phyloP scores from a whole-genome alignment of 2,888 invertebrate genomes.

The Incurvaria masculella region DNA sequence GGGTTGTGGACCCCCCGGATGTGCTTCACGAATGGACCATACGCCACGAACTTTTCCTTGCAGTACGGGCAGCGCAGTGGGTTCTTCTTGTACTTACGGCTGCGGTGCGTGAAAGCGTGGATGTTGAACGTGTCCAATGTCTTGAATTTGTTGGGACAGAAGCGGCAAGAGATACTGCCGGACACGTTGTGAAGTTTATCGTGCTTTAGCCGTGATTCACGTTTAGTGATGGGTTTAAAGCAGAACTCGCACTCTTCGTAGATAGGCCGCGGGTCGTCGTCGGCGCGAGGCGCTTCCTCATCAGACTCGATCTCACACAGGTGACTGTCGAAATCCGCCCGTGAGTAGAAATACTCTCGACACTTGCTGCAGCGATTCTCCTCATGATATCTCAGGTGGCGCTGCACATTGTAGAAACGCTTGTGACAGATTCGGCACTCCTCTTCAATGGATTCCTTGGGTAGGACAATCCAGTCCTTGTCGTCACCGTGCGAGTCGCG shows the following conservation, averaged over 20 bases:
- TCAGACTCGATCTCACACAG: constrained; percentile 47
- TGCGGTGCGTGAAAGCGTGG: constrained; percentile 47
- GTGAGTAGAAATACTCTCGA: constrained; percentile 44
- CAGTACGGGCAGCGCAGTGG: constrained; percentile 46
- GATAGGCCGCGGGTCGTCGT: constrained; percentile 21
- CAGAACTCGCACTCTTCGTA: constrained; percentile 49
- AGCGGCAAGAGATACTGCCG: constrained; percentile 47
- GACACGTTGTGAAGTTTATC: constrained; percentile 38
- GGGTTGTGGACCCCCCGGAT: constrained; percentile 39
- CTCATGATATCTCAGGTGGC: constrained; percentile 44
- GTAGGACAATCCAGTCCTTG: constrained; percentile 45
- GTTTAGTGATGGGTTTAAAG: constrained; percentile 43
- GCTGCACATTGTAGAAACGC: constrained; percentile 40
- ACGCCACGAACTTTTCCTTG: constrained; percentile 41
- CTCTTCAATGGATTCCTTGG: constrained; percentile 42
- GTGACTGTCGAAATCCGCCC: constrained; percentile 38
- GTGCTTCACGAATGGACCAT: constrained; percentile 45
- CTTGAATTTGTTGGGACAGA: constrained; percentile 47
- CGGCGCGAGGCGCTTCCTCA: constrained; percentile 23
- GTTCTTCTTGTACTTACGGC: constrained; percentile 42
- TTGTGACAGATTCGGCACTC: constrained; percentile 44
- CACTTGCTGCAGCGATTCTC: constrained; percentile 49
- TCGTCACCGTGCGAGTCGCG: constrained; percentile 42
- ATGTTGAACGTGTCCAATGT: constrained; percentile 49
- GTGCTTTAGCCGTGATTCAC: constrained; percentile 34